Conservation (phyloP, 2,797 vertebrate species). For the Tadarida brasiliensis region DNA sequence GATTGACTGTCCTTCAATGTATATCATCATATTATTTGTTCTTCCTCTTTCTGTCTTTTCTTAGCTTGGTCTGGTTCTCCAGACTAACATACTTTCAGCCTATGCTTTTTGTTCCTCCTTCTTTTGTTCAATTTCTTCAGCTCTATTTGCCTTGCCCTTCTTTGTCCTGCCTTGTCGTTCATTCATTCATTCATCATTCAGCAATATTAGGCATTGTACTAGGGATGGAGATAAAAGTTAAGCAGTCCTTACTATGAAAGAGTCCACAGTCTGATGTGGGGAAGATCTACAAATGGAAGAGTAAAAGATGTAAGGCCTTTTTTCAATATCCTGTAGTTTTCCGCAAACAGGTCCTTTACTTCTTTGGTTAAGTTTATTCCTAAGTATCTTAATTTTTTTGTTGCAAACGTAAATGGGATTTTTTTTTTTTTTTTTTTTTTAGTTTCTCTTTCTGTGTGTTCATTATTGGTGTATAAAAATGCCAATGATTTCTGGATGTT, state of each 20-base stretch:
- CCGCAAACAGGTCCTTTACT: no score
- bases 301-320: neutral
- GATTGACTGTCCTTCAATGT: neutral
- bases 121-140: neutral
- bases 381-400: no score
- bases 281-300: neutral
- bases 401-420: no score
- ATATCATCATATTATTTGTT: neutral
- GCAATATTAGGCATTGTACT: neutral
- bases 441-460: no score
- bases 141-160: neutral
- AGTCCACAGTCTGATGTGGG: neutral
- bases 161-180: neutral
- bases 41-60: neutral
- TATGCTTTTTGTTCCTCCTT: neutral
- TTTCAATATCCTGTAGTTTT: no score
- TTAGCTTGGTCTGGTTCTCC: neutral
- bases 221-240: neutral
- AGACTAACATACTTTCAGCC: neutral
- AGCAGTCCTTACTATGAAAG: neutral
- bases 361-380: no score
- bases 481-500: no score
- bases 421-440: no score
- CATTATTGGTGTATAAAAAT: no score
- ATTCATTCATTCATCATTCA: neutral